phyloP scores from a whole-genome alignment of 2,113 vertebrate genomes.

The Oryzias woworae region DNA sequence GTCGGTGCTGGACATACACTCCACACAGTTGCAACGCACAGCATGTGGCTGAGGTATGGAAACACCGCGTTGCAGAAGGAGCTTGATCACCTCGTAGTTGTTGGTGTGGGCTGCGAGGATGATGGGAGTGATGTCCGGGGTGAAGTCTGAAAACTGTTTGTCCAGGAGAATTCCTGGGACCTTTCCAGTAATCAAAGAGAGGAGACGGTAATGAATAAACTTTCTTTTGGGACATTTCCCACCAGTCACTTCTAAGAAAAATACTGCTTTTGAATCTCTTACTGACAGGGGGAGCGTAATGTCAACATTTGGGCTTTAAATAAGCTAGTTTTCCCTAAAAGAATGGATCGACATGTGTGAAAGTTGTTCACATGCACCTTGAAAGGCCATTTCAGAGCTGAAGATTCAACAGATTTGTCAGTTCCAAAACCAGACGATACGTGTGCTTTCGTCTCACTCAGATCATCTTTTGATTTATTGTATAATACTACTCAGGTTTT shows the following conservation, averaged over 20 bases:
- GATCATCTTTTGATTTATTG: too few relatives aligned
- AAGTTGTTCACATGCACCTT: too few relatives aligned
- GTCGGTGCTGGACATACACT: slow-evolving; percentile 90
- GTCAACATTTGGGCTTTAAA: too few relatives aligned
- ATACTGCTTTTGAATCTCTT: slow-evolving; percentile 7
- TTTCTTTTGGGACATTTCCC: background rate
- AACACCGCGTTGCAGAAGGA: slow-evolving; percentile 93
- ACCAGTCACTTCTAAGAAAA: slow-evolving; percentile 5
- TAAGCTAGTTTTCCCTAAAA: too few relatives aligned
- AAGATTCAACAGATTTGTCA: too few relatives aligned
- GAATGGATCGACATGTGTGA: too few relatives aligned
- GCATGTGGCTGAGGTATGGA: slow-evolving; percentile 92
- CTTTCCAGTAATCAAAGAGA: slow-evolving; percentile 63
- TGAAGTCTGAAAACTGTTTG: slow-evolving; percentile 97
- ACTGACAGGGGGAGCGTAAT: background rate
- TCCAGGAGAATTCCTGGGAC: slow-evolving; percentile 91
- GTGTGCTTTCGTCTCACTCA: too few relatives aligned
- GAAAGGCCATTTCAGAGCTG: too few relatives aligned
- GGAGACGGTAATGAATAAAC: background rate
- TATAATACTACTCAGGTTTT: too few relatives aligned
- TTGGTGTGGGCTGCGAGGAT: slow-evolving; percentile 98
- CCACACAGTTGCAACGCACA: slow-evolving; percentile 92
- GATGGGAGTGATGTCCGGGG: slow-evolving; percentile 96
- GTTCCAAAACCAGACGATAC: too few relatives aligned
- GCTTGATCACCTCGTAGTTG: slow-evolving; percentile 97